Base-by-base conservation (phyloP, 2,888 invertebrate species). In the Augiades crinisus region DNA sequence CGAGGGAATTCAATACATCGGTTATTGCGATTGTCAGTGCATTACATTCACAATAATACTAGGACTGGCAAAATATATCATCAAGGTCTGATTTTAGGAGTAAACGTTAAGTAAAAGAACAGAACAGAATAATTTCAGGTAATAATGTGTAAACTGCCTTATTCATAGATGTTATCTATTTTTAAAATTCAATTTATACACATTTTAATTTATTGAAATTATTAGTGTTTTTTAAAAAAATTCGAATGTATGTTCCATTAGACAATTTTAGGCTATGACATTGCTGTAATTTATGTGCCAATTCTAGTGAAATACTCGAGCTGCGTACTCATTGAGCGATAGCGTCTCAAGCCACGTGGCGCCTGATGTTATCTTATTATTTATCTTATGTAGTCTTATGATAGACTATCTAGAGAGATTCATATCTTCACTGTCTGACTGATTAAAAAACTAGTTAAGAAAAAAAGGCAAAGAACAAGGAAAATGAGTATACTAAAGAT, bases 251-350 rank as follows among this genome's bases (percentile, higher is more conserved):
- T 56, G 57, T 61, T 57, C 49, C 54, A 59, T 57, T 58, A 52
- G 54, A 49, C 65, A 57, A 57, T 57, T n/a, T 59, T 75, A 78
- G 76, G 70, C 65, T 71, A 67, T 66, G 59, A 62, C 58, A 61
- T 64, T 62, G 64, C 60, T 60, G 64, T 65, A 69, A 68, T 64
- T 61, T 56, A 68, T 73, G 82, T 85, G 84, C 86, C 85, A 85
- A 85, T 69, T 61, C 66, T 84, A 82, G 80, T 70, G 59, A 77
- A 81, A 71, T 53, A 55, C 44, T 24, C 1, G n/a, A 24, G 27
- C 10, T 27, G 27, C 10, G 27, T 27, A 27, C 4, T 27, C 8
- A 27, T 10, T 27, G 8, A 6, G 2, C 10, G 4, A 2, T n/a
- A n/a, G n/a, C n/a, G n/a, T n/a, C n/a, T n/a, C n/a, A n/a, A n/a